Percentiles rank a stretch among this genome's conserved stretches.
phyloP scores from a whole-genome alignment of 2,113 vertebrate genomes.

The Mesembrinibis cayennensis region DNA sequence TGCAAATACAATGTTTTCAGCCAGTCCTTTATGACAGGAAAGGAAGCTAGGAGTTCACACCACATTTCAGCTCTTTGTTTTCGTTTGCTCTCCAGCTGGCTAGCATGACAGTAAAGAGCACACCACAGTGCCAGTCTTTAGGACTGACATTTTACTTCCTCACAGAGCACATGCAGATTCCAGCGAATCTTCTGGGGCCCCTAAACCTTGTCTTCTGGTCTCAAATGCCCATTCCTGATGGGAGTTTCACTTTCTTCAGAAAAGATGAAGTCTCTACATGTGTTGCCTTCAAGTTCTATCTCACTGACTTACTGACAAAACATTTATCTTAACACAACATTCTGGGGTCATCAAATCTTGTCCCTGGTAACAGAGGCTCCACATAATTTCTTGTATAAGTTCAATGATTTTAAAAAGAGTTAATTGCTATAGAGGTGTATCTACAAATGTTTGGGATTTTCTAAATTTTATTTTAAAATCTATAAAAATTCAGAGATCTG shows the following conservation, averaged over 20 bases:
- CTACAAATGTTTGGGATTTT: background rate
- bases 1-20: background rate
- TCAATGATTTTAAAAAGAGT: background rate
- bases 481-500: background rate
- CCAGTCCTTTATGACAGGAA: background rate
- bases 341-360: background rate
- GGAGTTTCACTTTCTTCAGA: background rate
- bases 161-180: background rate
- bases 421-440: background rate
- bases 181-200: background rate
- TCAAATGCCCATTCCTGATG: background rate
- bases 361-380: background rate
- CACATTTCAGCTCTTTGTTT: background rate
- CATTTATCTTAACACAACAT: background rate
- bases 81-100: background rate
- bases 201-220: background rate
- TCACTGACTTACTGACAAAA: background rate
- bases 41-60: background rate
- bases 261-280: background rate
- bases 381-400: background rate
- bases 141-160: background rate
- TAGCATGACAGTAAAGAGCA: background rate
- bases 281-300: background rate
- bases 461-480: background rate
- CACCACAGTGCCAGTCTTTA: fast-evolving